A percentile compares a stretch with the other conserved stretches of the same genome.
These are phyloP conservation scores for Plecotus auritus DNA, from an alignment of 2,113 vertebrate species.

Conservation along the genomic window DNA sequence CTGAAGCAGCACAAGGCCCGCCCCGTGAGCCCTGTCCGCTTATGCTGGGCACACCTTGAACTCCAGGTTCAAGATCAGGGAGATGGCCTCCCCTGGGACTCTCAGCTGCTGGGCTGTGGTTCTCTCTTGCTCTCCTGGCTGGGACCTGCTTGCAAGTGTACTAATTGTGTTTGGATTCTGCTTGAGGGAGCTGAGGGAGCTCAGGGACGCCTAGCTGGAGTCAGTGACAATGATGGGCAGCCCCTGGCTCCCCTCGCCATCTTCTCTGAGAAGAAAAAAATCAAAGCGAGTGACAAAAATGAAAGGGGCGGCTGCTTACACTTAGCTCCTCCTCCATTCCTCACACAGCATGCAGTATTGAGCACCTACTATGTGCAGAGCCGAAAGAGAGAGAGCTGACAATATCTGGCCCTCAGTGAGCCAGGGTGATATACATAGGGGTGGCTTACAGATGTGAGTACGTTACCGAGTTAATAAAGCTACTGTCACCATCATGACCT, in stretches of 20 bases:
- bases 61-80: background rate
- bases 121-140: slow-evolving; percentile 53
- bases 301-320: background rate
- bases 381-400: accelerated
- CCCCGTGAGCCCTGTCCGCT: background rate
- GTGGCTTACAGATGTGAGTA: background rate
- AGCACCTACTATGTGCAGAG: background rate
- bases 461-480: background rate
- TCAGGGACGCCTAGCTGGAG: background rate
- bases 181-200: slow-evolving; percentile 2
- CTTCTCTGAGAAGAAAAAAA: background rate
- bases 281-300: background rate
- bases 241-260: background rate
- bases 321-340: background rate
- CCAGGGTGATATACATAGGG: background rate
- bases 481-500: background rate
- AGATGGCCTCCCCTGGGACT: slow-evolving; percentile 34
- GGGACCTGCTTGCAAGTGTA: slow-evolving; percentile 14
- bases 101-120: background rate
- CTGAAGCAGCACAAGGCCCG: background rate
- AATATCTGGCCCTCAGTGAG: background rate
- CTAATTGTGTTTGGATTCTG: slow-evolving; percentile 28
- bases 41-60: background rate
- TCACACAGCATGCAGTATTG: accelerated
- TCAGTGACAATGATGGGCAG: background rate